Percentiles rank a stretch among this genome's conserved stretches.
Conservation (phyloP, 2,797 vertebrate species). For the Pristis pectinata region DNA sequence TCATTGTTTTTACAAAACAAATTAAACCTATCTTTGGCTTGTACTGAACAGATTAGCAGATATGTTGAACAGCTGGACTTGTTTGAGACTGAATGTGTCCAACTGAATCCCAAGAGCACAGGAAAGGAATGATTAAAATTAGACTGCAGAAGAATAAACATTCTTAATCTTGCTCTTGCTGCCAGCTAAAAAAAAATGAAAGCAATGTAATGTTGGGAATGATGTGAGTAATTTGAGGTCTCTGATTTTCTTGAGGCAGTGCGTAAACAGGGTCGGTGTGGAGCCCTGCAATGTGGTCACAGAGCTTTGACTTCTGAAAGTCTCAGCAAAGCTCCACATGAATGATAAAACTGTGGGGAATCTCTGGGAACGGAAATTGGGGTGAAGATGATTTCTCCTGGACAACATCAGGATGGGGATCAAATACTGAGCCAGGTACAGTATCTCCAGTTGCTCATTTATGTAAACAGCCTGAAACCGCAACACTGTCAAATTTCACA, state of each 20-base stretch:
- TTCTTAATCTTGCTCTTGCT: not conserved
- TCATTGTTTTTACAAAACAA: not conserved
- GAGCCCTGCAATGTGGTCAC: not conserved
- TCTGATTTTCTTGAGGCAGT: not conserved
- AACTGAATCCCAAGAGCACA: not conserved
- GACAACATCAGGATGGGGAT: too few relatives aligned
- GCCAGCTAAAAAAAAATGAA: not conserved
- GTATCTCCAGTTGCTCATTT: too few relatives aligned
- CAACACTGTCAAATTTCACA: too few relatives aligned
- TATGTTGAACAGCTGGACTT: not conserved
- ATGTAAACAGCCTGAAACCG: too few relatives aligned
- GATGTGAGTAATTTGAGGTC: not conserved
- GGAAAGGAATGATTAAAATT: constrained; percentile 5
- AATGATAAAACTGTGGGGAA: not conserved
- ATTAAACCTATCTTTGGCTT: not conserved
- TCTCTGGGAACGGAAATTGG: not conserved
- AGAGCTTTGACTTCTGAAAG: not conserved
- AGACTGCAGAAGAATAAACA: not conserved
- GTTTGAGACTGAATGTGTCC: not conserved
- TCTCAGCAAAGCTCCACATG: not conserved
- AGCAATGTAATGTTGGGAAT: not conserved
- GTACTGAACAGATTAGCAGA: not conserved
- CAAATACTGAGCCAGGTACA: too few relatives aligned
- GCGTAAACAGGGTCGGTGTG: not conserved
- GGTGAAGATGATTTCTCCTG: not conserved